Evolutionary conservation across 2,797 vertebrate species (phyloP).

Genomic region (Melanotaenia trifasciata): DNA sequence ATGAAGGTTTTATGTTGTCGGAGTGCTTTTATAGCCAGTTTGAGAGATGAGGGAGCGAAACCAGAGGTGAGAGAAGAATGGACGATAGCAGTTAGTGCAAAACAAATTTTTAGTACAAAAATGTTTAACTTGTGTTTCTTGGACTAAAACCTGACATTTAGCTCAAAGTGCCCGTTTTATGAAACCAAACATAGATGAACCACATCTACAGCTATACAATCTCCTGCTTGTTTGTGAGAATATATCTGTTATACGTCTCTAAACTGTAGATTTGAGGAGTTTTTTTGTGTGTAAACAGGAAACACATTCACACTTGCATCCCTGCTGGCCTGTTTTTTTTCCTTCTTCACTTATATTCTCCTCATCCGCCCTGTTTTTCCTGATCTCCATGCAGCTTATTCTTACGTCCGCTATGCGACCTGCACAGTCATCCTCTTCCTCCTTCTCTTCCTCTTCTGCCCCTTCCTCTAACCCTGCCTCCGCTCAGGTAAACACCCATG

Average conservation of each 20-base stretch:
- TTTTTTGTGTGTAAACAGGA: background rate
- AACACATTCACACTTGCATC: slow-evolving; percentile 10
- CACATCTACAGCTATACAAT: background rate
- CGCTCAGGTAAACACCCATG: slow-evolving; percentile 90
- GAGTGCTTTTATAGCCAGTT: too few species aligned
- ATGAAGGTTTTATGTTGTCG: too few species aligned
- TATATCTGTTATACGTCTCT: background rate
- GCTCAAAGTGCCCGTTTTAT: too few species aligned
- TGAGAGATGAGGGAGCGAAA: too few species aligned
- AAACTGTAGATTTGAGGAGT: background rate
- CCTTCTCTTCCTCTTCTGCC: slow-evolving; percentile 61
- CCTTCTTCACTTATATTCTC: slow-evolving; percentile 24
- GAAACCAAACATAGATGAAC: too few species aligned
- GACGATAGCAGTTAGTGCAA: too few species aligned
- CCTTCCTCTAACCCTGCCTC: slow-evolving; percentile 88
- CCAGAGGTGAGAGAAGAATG: too few species aligned
- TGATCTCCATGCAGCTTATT: slow-evolving; percentile 78
- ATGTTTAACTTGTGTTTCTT: background rate
- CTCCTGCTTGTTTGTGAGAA: too few species aligned
- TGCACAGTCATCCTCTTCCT: slow-evolving; percentile 61
- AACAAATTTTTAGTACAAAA: too few species aligned
- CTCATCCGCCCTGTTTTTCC: slow-evolving; percentile 7
- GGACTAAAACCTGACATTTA: background rate
- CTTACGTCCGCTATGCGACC: slow-evolving; percentile 83
- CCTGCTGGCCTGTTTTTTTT: slow-evolving; percentile 8